Evolutionary conservation across 2,888 invertebrate species (phyloP), one percentile per base, ranked within the genome.

Genomic region (Drosophila mettleri): DNA sequence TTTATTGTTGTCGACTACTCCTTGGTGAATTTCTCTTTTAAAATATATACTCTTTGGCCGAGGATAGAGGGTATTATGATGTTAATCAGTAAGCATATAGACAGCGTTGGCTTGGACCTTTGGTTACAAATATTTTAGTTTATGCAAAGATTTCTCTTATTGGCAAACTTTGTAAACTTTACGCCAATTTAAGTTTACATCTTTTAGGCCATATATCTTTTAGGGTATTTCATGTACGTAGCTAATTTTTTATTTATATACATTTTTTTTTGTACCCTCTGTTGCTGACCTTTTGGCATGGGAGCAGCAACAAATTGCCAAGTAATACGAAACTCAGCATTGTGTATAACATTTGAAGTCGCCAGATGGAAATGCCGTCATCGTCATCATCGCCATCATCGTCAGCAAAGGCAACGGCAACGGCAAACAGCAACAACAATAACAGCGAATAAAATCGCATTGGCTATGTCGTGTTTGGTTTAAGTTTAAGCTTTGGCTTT

Each of bases 241-340:
- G 9, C 2, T 5, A 20, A 5, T 18, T 16, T 7, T 16, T 1
- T 38, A 4, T 20, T 20, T 16, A 16, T 45, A 12, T 31, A 3
- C 12, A 1, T 61, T 31, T 34, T 27, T 29, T 9, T 22, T 10
- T 31, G 10, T 31, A 9, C 48, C 29, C 62, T 64, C 70, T 66
- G 59, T 53, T 43, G 67, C 29, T 88, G 88, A 88, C 86, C 85
- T 85, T 85, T 86, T 70, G 70, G 62, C 74, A 62, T 59, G 68
- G 78, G 74, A 74, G 54, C 65, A 74, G 39, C 63, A 71, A 64
- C 60, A 65, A 73, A 70, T 66, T 74, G 73, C 78, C 74, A 72
- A 72, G 73, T 64, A 68, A 77, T 60, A 29, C 51, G 39, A 73
- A 74, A 36, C 67, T 36, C n/a, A 49, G 43, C 36, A 54, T 74